phyloP scores from a whole-genome alignment of 1,140 invertebrate species.

The Telenomus remus region DNA sequence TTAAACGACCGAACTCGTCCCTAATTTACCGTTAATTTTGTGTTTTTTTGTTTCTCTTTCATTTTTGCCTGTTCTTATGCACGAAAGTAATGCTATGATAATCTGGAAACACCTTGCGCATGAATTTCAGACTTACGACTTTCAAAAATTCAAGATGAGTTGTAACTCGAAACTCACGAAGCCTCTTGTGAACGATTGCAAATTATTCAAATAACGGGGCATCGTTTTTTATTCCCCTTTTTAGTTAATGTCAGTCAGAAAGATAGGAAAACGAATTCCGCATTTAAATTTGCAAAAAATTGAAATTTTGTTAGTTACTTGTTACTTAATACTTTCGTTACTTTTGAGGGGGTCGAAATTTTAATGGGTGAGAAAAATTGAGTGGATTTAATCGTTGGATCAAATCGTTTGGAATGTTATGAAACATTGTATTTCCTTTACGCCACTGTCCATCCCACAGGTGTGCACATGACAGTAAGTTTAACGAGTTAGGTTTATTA shows the following conservation, averaged over 20 bases:
- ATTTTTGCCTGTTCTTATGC: too few relatives aligned
- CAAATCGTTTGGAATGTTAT: conserved; percentile 8
- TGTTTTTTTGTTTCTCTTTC: too few relatives aligned
- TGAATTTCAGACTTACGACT: conserved; percentile 27
- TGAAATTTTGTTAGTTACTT: too few relatives aligned
- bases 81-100: conserved; percentile 19
- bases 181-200: conserved; percentile 34
- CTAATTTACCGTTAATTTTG: neutral
- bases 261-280: conserved; percentile 17
- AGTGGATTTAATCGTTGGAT: too few relatives aligned
- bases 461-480: conserved; percentile 49
- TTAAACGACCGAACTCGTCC: neutral
- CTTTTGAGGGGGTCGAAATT: too few relatives aligned
- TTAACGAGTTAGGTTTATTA: conserved; percentile 54
- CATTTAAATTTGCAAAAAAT: too few relatives aligned
- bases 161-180: conserved; percentile 53
- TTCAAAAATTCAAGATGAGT: conserved; percentile 49
- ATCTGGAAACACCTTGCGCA: conserved; percentile 25
- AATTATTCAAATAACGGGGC: conserved; percentile 56
- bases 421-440: conserved; percentile 33
- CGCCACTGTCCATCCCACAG: conserved; percentile 32
- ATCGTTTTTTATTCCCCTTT: conserved; percentile 13
- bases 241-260: conserved; percentile 32
- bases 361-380: neutral
- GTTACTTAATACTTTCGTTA: too few relatives aligned